Evolutionary conservation across 2,113 vertebrate species (phyloP).

Genomic region (Microtus montanus): DNA sequence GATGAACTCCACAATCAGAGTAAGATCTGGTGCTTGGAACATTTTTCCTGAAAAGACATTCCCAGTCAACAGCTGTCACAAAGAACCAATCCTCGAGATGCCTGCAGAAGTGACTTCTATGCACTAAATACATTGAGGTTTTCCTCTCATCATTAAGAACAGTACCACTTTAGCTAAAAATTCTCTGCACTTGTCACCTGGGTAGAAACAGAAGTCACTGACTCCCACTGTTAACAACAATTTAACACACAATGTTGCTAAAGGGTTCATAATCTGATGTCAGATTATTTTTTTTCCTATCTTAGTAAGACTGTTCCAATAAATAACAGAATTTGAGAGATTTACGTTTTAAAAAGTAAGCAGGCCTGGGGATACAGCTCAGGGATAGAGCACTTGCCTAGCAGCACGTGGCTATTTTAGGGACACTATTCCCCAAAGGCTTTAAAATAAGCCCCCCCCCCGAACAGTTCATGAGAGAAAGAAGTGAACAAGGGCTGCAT

Average conservation of each 20-base stretch:
- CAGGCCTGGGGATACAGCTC: not conserved
- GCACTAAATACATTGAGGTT: too few relatives aligned
- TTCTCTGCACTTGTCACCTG: not conserved
- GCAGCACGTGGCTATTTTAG: not conserved
- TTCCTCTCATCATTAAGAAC: not conserved
- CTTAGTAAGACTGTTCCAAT: not conserved
- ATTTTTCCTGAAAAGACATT: slow-evolving; percentile 93
- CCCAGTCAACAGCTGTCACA: slow-evolving; percentile 67
- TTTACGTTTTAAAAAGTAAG: not conserved
- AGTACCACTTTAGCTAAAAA: not conserved
- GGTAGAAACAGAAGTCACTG: not conserved
- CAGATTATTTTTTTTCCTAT: not conserved
- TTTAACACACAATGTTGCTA: not conserved
- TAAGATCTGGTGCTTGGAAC: slow-evolving; percentile 98
- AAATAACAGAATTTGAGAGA: not conserved
- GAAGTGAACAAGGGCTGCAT: not conserved
- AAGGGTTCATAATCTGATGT: not conserved
- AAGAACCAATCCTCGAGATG: not conserved
- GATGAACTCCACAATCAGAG: slow-evolving; percentile 98
- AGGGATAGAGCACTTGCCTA: not conserved
- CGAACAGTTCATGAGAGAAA: slow-evolving; percentile 33
- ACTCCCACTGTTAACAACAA: not conserved
- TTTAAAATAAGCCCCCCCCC: slow-evolving; percentile 11
- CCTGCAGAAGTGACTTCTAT: not conserved
- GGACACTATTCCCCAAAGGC: not conserved